These are phyloP conservation scores for Madoqua kirkii DNA, from an alignment of 2,113 vertebrate species.

Conservation along the genomic window DNA sequence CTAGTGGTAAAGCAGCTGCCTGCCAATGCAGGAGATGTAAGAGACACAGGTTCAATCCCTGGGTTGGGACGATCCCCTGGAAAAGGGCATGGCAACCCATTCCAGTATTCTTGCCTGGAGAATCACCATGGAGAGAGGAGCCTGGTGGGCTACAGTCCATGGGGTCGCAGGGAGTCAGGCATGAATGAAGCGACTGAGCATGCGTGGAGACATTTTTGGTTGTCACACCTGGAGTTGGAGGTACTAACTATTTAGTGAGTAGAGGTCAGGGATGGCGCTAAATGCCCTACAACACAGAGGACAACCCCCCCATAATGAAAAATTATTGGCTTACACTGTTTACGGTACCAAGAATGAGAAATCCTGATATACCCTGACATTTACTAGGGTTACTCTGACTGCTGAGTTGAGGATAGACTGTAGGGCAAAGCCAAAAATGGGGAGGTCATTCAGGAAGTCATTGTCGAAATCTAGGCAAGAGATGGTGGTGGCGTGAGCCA, in stretches of 20 bases:
- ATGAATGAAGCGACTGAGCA: not conserved
- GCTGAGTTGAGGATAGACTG: not conserved
- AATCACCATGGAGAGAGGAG: not conserved
- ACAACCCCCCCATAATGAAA: not conserved
- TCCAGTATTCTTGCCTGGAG: not conserved
- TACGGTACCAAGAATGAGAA: not conserved
- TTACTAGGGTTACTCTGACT: not conserved
- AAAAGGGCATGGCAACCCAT: not conserved
- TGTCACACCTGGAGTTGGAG: not conserved
- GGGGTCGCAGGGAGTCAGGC: not conserved
- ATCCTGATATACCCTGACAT: not conserved
- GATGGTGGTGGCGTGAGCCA: not conserved
- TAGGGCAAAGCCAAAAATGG: not conserved
- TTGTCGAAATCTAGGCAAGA: not conserved
- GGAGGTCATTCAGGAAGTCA: not conserved
- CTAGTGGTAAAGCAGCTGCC: not conserved
- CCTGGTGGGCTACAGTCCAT: not conserved
- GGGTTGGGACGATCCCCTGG: not conserved
- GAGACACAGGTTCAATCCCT: not conserved
- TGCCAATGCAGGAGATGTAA: not conserved
- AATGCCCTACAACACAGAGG: not conserved
- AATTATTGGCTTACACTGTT: not conserved
- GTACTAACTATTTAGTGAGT: not conserved
- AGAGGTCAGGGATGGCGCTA: not conserved
- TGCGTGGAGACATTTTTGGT: not conserved